Conservation (phyloP, 2,113 vertebrate species). For the Promerops cafer region DNA sequence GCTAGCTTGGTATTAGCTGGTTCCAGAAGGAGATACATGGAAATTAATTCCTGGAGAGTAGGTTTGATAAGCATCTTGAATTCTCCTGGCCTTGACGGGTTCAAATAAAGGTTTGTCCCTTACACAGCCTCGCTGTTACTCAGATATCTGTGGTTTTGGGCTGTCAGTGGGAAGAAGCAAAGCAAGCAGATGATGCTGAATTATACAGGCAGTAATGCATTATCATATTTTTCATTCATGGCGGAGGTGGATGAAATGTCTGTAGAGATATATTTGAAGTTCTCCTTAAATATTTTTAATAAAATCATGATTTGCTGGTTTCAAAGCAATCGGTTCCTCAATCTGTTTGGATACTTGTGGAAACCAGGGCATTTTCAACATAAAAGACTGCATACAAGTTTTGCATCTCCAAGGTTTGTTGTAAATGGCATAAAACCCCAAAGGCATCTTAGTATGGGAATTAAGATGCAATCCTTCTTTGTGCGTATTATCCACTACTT, state of each 20-base stretch:
- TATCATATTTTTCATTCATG: conserved; percentile 1
- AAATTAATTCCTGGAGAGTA: neutral
- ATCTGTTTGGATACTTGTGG: neutral
- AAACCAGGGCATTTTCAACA: neutral
- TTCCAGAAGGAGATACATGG: neutral
- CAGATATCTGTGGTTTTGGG: neutral
- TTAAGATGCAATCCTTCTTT: neutral
- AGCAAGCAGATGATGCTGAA: neutral
- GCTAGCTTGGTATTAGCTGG: neutral
- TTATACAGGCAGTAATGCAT: neutral
- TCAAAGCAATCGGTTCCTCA: neutral
- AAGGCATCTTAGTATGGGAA: neutral
- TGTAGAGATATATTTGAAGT: conserved; percentile 4
- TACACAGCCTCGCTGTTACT: neutral
- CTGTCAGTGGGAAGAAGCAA: neutral
- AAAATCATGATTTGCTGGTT: neutral
- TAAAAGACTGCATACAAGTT: neutral
- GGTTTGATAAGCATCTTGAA: neutral
- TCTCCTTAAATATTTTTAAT: conserved; percentile 2
- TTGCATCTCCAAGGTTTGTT: neutral
- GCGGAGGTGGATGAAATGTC: neutral
- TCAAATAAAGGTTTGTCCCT: neutral
- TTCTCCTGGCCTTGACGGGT: neutral
- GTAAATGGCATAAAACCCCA: neutral
- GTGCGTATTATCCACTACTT: neutral